phyloP scores from a whole-genome alignment of 2,797 vertebrate species.

The Melanotaenia maccullochi region DNA sequence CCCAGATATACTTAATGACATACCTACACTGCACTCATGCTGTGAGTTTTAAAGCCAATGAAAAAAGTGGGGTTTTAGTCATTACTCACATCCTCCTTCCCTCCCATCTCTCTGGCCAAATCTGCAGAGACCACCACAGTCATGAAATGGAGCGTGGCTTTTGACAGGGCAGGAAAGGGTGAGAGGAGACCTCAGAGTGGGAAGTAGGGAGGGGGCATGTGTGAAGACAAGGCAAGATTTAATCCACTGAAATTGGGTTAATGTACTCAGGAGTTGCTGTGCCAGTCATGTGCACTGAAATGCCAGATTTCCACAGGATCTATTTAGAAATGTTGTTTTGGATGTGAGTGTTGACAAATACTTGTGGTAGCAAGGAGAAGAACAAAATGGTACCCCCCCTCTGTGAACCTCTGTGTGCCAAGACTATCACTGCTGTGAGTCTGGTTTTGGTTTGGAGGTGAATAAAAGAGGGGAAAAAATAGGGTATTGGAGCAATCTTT shows the following conservation, averaged over 20 bases:
- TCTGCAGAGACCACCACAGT: conserved; percentile 31
- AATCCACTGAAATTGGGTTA: conserved; percentile 64
- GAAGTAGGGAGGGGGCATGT: conserved; percentile 8
- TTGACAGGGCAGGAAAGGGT: conserved; percentile 45
- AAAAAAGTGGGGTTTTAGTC: conserved; percentile 64
- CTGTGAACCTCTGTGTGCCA: conserved; percentile 33
- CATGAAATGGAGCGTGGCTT: conserved; percentile 65
- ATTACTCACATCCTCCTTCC: conserved; percentile 63
- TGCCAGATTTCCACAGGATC: conserved; percentile 47
- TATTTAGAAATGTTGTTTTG: conserved; percentile 48
- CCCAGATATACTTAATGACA: conserved; percentile 71
- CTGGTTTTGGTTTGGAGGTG: conserved; percentile 19
- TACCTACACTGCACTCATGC: conserved; percentile 61
- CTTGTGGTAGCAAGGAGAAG: conserved; percentile 25
- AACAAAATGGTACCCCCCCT: conserved; percentile 10
- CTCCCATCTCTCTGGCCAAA: conserved; percentile 33
- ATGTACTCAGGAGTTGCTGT: conserved; percentile 58
- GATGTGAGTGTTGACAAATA: conserved; percentile 34
- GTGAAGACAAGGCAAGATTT: conserved; percentile 40
- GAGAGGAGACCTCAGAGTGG: conserved; percentile 44
- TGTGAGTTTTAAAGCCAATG: conserved; percentile 63
- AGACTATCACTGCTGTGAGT: conserved; percentile 34
- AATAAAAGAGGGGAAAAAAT: no score
- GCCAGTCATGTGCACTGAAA: conserved; percentile 54
- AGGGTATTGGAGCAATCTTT: conserved; percentile 13